Conservation (phyloP, 2,888 invertebrate genomes). For the Drosophila neonasuta region DNA sequence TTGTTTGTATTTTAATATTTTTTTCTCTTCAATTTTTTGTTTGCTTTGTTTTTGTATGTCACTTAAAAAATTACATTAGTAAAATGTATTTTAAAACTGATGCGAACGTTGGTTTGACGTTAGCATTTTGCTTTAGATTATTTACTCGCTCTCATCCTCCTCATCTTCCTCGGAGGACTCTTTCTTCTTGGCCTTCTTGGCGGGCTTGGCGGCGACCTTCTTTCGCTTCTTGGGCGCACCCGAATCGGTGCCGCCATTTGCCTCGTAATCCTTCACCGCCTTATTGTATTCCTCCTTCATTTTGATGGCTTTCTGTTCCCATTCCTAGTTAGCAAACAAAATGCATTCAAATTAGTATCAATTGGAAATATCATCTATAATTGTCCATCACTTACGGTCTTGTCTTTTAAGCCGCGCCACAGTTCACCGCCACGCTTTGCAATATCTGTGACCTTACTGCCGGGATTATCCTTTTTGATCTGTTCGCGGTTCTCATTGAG, state of each 20-base stretch:
- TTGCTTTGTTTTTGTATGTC: constrained; percentile 57
- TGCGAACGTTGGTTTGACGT: constrained; percentile 51
- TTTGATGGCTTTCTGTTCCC: constrained; percentile 94
- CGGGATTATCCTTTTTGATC: constrained; percentile 95
- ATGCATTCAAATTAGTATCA: neutral
- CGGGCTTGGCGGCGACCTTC: constrained; percentile 83
- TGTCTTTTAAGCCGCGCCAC: constrained; percentile 95
- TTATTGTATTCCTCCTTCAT: constrained; percentile 94
- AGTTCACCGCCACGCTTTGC: constrained; percentile 97
- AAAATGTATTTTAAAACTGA: constrained; percentile 81
- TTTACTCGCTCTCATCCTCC: constrained; percentile 86
- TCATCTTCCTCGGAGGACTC: constrained; percentile 86
- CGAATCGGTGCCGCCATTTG: constrained; percentile 87
- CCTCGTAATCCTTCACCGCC: constrained; percentile 95
- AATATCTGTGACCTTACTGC: constrained; percentile 94
- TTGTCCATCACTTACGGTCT: constrained; percentile 85
- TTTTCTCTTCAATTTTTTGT: constrained; percentile 43
- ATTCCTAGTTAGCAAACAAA: constrained; percentile 85
- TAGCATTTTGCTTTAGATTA: constrained; percentile 38
- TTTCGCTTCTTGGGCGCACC: constrained; percentile 85
- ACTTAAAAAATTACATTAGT: constrained; percentile 81
- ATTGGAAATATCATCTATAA: neutral
- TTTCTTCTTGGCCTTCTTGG: constrained; percentile 84
- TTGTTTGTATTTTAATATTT: constrained; percentile 14
- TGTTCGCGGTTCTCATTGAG: constrained; percentile 92